These are phyloP conservation scores for Muscidifurax raptorellus DNA, from an alignment of 1,140 invertebrate species.

Conservation along the genomic window DNA sequence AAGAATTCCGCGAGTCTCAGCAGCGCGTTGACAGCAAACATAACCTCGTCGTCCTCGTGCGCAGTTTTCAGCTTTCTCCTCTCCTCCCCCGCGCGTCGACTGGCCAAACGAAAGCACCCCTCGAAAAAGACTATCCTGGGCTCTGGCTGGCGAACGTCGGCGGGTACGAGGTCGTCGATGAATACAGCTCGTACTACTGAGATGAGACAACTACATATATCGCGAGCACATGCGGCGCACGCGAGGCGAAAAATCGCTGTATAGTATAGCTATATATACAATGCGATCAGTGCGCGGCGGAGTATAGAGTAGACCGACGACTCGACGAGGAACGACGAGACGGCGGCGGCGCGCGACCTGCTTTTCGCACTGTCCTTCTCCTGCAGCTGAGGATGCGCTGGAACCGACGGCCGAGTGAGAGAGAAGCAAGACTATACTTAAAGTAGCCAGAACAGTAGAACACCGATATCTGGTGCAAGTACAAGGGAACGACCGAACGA, in stretches of 20 bases:
- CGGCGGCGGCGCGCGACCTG: slow-evolving; percentile 15
- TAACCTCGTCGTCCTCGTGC: slow-evolving; percentile 39
- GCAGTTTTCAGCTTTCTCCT: neutral
- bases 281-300: neutral
- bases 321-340: too few species aligned
- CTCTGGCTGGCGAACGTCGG: neutral
- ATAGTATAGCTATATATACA: neutral
- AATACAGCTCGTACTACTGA: neutral
- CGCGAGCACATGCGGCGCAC: neutral
- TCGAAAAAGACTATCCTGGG: neutral
- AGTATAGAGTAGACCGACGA: too few species aligned
- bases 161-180: slow-evolving; percentile 13
- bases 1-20: neutral
- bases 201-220: neutral
- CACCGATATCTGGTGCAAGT: slow-evolving; percentile 19
- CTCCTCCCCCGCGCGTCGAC: neutral
- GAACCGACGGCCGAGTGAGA: too few species aligned
- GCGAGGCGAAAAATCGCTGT: neutral
- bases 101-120: neutral
- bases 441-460: too few species aligned
- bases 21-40: slow-evolving; percentile 28
- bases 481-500: slow-evolving; percentile 37
- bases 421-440: too few species aligned
- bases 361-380: neutral
- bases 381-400: too few species aligned